Percentiles rank a stretch among this genome's conserved stretches.
These are phyloP conservation scores for Epicauta chinensis DNA, from an alignment of 1,140 invertebrate species.

Conservation along the genomic window DNA sequence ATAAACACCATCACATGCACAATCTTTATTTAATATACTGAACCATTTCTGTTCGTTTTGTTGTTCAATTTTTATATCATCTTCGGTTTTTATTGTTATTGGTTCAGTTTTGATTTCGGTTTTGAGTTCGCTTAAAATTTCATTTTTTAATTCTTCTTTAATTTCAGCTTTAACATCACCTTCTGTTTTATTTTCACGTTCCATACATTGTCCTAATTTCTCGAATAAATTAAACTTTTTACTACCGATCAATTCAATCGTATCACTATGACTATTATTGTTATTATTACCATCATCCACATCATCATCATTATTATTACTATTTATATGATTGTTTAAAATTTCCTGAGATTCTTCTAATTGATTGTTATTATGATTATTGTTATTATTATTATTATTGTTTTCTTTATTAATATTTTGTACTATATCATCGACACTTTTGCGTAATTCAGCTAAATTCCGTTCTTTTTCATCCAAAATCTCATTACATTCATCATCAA, in stretches of 20 bases:
- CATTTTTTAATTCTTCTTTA: slow-evolving; percentile 47
- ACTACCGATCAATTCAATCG: slow-evolving; percentile 26
- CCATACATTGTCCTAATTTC: slow-evolving; percentile 42
- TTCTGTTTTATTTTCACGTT: slow-evolving; percentile 44
- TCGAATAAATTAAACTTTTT: slow-evolving; percentile 42
- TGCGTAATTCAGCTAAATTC: slow-evolving; percentile 49
- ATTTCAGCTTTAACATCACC: slow-evolving; percentile 46
- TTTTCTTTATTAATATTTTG: slow-evolving; percentile 40
- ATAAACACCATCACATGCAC: slow-evolving; percentile 49
- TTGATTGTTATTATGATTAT: slow-evolving; percentile 9
- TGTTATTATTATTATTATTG: slow-evolving; percentile 28
- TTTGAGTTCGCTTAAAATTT: slow-evolving; percentile 39
- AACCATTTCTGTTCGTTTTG: slow-evolving; percentile 50
- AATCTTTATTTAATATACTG: slow-evolving; percentile 54
- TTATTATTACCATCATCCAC: too few relatives aligned
- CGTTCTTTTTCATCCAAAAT: slow-evolving; percentile 31
- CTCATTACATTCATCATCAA: slow-evolving; percentile 38
- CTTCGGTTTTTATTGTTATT: slow-evolving; percentile 43
- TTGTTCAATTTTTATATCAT: slow-evolving; percentile 40
- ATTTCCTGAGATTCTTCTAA: slow-evolving; percentile 29
- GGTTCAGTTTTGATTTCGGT: slow-evolving; percentile 40
- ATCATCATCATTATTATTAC: slow-evolving; percentile 16
- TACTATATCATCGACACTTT: slow-evolving; percentile 51
- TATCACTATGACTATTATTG: slow-evolving; percentile 20
- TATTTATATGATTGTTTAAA: slow-evolving; percentile 11